A percentile compares a stretch with the other conserved stretches of the same genome.
Conservation (phyloP, 2,113 vertebrate species). For the Mixornis gularis region DNA sequence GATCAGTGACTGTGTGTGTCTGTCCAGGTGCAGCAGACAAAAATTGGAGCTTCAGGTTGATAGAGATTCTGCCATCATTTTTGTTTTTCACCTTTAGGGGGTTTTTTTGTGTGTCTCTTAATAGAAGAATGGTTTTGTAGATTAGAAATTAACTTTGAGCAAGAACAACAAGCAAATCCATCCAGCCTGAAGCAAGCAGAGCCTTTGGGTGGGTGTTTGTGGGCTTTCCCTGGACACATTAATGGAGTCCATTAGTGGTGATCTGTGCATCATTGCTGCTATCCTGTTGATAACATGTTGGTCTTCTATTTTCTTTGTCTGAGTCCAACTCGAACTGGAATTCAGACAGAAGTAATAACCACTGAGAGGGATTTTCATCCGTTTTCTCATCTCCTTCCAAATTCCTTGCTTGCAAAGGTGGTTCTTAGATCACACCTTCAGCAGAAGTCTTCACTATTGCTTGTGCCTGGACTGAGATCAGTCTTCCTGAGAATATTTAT, state of each 20-base stretch:
- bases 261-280: not conserved
- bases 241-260: not conserved
- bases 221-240: not conserved
- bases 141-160: not conserved
- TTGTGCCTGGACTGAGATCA: not conserved
- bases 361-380: not conserved
- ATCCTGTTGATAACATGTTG: not conserved
- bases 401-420: not conserved
- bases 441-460: not conserved
- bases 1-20: not conserved
- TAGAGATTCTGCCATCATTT: not conserved
- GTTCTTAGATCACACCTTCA: not conserved
- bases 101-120: not conserved
- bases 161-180: not conserved
- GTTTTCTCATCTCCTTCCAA: constrained; percentile 34
- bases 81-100: not conserved
- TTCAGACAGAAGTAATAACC: constrained; percentile 18
- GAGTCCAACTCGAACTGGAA: not conserved
- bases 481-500: not conserved
- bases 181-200: not conserved
- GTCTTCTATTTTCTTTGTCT: not conserved
- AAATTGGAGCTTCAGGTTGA: not conserved
- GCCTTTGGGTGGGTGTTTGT: not conserved
- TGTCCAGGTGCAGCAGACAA: not conserved
- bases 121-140: not conserved